phyloP scores from a whole-genome alignment of 2,113 vertebrate species.

The Rhabdomys dilectus region DNA sequence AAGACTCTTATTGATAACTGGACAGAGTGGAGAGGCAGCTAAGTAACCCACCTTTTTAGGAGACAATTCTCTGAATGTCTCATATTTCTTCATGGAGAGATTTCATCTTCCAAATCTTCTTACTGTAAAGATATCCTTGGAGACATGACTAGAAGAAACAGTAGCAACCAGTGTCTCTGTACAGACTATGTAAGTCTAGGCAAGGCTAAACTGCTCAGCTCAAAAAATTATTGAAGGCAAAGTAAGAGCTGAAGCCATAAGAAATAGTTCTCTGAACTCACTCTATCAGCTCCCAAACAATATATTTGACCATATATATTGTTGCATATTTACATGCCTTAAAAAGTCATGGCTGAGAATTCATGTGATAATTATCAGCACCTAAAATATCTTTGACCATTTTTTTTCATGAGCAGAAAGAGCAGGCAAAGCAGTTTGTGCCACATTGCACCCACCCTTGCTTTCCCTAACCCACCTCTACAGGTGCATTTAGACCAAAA shows the following conservation, averaged over 20 bases:
- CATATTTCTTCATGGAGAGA: neutral
- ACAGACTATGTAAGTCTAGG: too few relatives aligned
- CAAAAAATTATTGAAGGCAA: neutral
- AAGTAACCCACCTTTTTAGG: neutral
- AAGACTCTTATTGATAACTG: neutral
- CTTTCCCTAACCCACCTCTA: neutral
- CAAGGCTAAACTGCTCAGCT: neutral
- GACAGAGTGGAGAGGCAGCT: neutral
- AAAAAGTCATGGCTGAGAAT: neutral
- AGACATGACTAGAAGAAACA: too few relatives aligned
- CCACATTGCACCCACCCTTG: neutral
- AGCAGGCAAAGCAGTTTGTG: neutral
- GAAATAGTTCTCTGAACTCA: slow-evolving; percentile 30
- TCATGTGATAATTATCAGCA: neutral
- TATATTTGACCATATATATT: neutral
- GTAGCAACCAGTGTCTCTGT: too few relatives aligned
- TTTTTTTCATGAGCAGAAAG: neutral
- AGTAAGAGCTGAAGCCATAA: neutral
- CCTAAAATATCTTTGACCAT: neutral
- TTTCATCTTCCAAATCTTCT: too few relatives aligned
- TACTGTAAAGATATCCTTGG: too few relatives aligned
- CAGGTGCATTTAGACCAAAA: neutral
- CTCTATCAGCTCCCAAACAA: neutral
- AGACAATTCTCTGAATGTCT: neutral
- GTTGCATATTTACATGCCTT: neutral